phyloP scores from a whole-genome alignment of 2,888 invertebrate species.

The Lithophane semibrunnea region DNA sequence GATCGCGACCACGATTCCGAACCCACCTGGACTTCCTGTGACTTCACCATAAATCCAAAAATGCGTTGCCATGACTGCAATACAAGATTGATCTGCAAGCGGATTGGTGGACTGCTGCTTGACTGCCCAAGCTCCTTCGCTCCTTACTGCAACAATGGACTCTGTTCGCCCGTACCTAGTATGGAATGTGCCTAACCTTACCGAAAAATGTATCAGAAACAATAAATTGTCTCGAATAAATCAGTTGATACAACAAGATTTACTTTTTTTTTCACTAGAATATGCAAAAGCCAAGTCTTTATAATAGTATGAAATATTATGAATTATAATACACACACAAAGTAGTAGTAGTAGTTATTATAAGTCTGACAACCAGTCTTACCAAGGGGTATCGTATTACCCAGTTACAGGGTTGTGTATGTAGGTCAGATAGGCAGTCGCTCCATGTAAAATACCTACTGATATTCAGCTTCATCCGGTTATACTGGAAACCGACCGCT shows the following conservation, averaged over 20 bases:
- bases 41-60: constrained; percentile 22
- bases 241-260: background rate
- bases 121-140: constrained; percentile 26
- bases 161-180: constrained; percentile 38
- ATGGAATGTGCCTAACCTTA: constrained; percentile 26
- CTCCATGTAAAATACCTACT: no score
- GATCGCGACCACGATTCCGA: background rate
- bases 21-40: constrained; percentile 36
- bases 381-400: no score
- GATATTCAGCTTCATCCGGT: no score
- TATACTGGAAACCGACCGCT: no score
- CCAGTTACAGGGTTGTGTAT: no score
- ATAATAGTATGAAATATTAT: background rate
- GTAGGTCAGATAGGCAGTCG: no score
- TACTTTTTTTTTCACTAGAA: background rate
- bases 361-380: no score
- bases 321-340: background rate
- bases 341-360: no score
- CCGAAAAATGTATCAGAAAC: background rate
- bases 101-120: constrained; percentile 39
- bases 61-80: constrained; percentile 47
- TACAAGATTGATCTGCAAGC: constrained; percentile 49
- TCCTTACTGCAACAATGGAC: constrained; percentile 53
- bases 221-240: constrained; percentile 19
- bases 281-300: background rate